Evolutionary conservation across 2,888 invertebrate species (phyloP), one percentile per base, ranked within the genome.

Genomic region (Arrhopalites spinosus): DNA sequence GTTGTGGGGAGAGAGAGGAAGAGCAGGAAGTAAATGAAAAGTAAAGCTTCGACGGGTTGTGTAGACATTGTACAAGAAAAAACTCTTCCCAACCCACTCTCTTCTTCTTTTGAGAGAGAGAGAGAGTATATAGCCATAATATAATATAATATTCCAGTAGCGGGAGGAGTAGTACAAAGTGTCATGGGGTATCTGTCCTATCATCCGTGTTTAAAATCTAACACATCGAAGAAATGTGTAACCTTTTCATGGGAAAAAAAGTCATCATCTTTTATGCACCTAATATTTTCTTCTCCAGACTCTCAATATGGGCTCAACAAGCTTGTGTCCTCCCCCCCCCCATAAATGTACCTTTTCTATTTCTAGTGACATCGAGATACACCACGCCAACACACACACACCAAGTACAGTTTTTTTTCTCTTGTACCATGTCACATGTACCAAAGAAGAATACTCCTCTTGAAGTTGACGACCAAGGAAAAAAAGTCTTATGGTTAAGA

Each of bases 211-310:
- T 36, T 59, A 20, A 59, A 20, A 59, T 59, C 59, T 59, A 20
- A 27, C 59, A n/a, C 53, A 59, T 59, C 25, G 25, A 27, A 27
- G 59, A 20, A 59, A 59, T 59, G 59, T 59, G 59, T 59, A 59
- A 59, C 59, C 59, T 69, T 53, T 47, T 69, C 53, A 69, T 69
- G 50, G 69, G 53, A 29, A 69, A 69, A 53, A 69, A 69, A 50
- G 53, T 29, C 36, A 53, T 69, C 64, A 64, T 64, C 64, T 64
- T 64, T 64, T 64, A 64, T 64, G 29, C 30, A 43, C 43, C 64
- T 30, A 43, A 30, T 43, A 64, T 64, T 43, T 64, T 27, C 64
- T 27, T 15, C 13, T 25, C 59, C 8, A 53, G n/a, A 1, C 5
- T 53, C 53, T 20, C 23, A 13, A 25, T 59, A 25, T 25, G 25